Base-by-base conservation (phyloP, 2,797 vertebrate species). In the Bucorvus abyssinicus region DNA sequence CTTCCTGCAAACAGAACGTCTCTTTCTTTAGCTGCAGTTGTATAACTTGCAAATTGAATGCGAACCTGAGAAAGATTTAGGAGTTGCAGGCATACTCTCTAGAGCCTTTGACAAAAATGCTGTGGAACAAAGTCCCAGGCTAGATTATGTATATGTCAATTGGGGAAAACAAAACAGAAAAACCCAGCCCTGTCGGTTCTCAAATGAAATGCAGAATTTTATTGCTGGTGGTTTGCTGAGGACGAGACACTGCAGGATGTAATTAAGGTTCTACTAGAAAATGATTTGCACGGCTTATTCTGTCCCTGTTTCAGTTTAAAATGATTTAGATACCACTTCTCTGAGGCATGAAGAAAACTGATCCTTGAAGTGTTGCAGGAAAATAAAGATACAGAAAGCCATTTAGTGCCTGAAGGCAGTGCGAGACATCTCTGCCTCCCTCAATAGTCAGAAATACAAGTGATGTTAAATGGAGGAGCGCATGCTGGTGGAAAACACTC, bases 271-370 rank as follows among this genome's bases (percentile, higher is more conserved):
- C 91, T 92, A 83, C 60, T 87, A 95, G 93, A 93, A 94, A 96
- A 95, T 95, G 86, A 96, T 95, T 97, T 96, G 96, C 96, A 95
- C 90, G 89, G 95, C 89, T 95, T 97, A 97, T 93, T 96, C 92
- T 93, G 71, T 90, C 92, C 90, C 88, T 97, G 90, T 87, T 97
- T 97, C 93, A 93, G 95, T 89, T 95, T 93, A 90, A 96, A 96
- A 90, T 64, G n/a, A 96, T 95, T 97, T 96, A 95, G 95, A 95
- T 96, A 90, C 93, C 95, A 93, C 95, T 95, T 96, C 94, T 96
- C 93, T 67, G 86, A 96, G 94, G 95, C 95, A 96, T 38, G 95
- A 95, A 97, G 93, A 97, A 97, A 97, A 95, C 93, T 73, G 86
- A 95, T 95, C 92, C 94, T 90, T 87, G 92, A 96, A 96, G 91